phyloP scores from a whole-genome alignment of 2,113 vertebrate species.

The Mesembrinibis cayennensis region DNA sequence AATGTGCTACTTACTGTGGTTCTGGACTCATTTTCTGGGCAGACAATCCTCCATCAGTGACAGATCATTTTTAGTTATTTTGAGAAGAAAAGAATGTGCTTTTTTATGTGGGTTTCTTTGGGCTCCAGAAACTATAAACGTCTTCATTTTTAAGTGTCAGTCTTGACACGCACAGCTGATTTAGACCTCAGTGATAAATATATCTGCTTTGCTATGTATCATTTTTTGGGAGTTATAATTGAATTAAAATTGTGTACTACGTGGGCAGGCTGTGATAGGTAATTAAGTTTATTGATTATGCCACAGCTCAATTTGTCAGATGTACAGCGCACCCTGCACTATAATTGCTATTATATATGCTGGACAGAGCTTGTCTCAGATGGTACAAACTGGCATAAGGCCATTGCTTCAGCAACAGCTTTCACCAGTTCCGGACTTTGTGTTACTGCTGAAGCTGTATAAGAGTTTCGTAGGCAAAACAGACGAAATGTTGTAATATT shows the following conservation, averaged over 20 bases:
- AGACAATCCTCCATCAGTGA: conserved; percentile 8
- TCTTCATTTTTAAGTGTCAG: conserved; percentile 66
- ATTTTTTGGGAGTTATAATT: conserved; percentile 59
- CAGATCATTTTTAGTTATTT: conserved; percentile 37
- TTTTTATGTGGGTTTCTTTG: conserved; percentile 45
- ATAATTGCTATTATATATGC: conserved; percentile 27
- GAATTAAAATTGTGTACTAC: conserved; percentile 64
- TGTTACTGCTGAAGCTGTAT: background rate
- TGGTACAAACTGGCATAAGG: conserved; percentile 4
- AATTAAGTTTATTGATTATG: conserved; percentile 72
- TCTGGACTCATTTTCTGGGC: conserved; percentile 25
- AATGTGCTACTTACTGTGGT: background rate
- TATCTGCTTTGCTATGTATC: conserved; percentile 15
- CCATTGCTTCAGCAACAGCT: background rate
- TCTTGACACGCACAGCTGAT: conserved; percentile 52
- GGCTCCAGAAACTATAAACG: conserved; percentile 49
- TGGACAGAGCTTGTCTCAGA: conserved; percentile 8
- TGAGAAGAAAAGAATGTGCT: conserved; percentile 20
- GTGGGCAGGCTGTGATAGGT: conserved; percentile 62
- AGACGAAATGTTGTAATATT: conserved; percentile 1
- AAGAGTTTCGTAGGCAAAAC: background rate
- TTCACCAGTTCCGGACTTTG: background rate
- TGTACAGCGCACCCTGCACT: background rate
- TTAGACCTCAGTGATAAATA: conserved; percentile 65
- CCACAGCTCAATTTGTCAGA: conserved; percentile 54